These are phyloP conservation scores for Dromas ardeola DNA, from an alignment of 2,113 vertebrate genomes.

Conservation along the genomic window DNA sequence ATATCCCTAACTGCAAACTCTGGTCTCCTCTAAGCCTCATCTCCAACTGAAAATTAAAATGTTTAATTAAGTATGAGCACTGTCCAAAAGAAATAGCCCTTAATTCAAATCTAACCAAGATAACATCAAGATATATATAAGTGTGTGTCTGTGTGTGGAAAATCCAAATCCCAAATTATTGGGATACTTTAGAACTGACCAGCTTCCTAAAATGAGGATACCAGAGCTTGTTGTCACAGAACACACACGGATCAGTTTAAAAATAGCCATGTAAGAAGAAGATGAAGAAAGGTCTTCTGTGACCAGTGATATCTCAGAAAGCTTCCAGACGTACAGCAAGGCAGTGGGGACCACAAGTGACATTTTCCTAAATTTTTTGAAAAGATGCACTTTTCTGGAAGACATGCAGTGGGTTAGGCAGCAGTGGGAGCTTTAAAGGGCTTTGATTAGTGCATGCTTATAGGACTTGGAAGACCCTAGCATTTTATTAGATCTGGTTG, in stretches of 20 bases:
- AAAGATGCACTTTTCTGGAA: neutral
- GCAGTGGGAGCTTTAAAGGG: neutral
- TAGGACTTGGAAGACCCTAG: neutral
- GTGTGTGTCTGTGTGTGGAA: neutral
- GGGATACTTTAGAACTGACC: neutral
- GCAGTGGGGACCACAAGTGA: neutral
- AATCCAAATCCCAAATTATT: neutral
- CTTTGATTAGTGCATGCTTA: neutral
- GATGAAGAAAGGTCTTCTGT: neutral
- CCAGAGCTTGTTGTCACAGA: neutral
- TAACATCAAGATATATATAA: neutral
- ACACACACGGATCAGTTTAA: neutral
- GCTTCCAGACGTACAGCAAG: neutral
- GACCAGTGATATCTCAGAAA: neutral
- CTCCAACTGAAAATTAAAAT: neutral
- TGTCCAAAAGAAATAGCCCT: neutral
- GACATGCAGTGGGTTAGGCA: neutral
- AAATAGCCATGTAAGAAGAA: neutral
- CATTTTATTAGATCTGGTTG: constrained; percentile 14
- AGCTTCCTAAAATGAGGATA: neutral
- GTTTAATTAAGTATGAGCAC: neutral
- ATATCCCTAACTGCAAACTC: neutral
- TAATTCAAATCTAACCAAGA: neutral
- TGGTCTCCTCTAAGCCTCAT: neutral
- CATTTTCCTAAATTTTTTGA: neutral